These are phyloP conservation scores for Halichoeres trimaculatus DNA, from an alignment of 2,113 vertebrate genomes.

Conservation along the genomic window DNA sequence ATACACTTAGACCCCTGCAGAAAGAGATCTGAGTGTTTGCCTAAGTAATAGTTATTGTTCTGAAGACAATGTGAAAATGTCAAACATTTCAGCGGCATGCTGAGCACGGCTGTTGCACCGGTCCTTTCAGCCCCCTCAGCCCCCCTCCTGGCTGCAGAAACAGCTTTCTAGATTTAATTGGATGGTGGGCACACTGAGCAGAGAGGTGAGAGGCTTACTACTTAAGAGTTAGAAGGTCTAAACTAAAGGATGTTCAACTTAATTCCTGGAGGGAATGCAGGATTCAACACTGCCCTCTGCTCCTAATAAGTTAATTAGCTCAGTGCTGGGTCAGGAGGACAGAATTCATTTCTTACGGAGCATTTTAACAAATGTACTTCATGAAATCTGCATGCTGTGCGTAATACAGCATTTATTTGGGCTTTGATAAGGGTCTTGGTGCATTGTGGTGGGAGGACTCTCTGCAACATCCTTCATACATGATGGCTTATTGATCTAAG, in stretches of 20 bases:
- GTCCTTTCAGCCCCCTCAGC: conserved; percentile 2
- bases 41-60: conserved; percentile 68
- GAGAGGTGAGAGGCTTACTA: conserved; percentile 77
- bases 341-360: conserved; percentile 50
- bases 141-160: conserved; percentile 44
- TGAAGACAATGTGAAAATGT: conserved; percentile 64
- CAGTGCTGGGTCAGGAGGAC: conserved; percentile 58
- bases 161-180: conserved; percentile 78
- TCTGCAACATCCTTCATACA: conserved; percentile 21
- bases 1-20: conserved; percentile 3
- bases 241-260: conserved; percentile 70
- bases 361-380: conserved; percentile 54
- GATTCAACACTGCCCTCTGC: conserved; percentile 61
- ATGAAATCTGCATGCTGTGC: conserved; percentile 42
- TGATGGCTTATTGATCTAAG: conserved; percentile 36
- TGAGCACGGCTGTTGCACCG: conserved; percentile 56
- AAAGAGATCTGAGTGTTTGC: conserved; percentile 34
- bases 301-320: conserved; percentile 77
- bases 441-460: conserved; percentile 10
- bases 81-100: conserved; percentile 64
- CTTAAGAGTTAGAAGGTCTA: conserved; percentile 67
- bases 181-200: conserved; percentile 67
- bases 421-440: conserved; percentile 25
- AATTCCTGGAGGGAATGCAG: conserved; percentile 68
- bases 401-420: conserved; percentile 26